These are phyloP conservation scores for Halcyon smyrnensis DNA, from an alignment of 2,797 vertebrate genomes.

Conservation along the genomic window DNA sequence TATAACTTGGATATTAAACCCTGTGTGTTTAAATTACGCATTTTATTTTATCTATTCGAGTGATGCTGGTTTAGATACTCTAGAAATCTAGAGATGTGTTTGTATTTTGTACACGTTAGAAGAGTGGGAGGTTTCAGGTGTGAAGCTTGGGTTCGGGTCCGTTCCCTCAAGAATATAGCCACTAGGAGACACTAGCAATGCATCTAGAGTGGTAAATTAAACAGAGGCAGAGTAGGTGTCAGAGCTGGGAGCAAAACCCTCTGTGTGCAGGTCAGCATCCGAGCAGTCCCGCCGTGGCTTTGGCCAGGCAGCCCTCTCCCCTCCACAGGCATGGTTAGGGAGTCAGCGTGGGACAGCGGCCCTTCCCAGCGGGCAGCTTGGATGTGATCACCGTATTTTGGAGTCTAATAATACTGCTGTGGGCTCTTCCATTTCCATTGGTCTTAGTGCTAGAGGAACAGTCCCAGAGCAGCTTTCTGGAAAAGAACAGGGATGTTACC, in stretches of 20 bases:
- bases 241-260: not conserved
- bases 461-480: not conserved
- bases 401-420: not conserved
- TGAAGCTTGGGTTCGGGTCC: not conserved
- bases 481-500: not conserved
- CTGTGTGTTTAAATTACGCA: not conserved
- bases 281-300: not conserved
- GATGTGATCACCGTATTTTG: fast-evolving
- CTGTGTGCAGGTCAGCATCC: not conserved
- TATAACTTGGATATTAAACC: not conserved
- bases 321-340: not conserved
- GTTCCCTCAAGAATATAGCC: not conserved
- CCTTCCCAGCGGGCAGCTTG: not conserved
- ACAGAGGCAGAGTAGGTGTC: not conserved
- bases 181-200: constrained; percentile 38
- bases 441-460: not conserved
- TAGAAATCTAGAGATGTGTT: not conserved
- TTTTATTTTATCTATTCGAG: not conserved
- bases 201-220: not conserved
- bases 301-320: not conserved
- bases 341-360: fast-evolving
- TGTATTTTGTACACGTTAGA: not conserved
- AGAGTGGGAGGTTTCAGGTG: not conserved
- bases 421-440: fast-evolving
- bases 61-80: not conserved